Evolutionary conservation across 1,140 invertebrate genomes (phyloP), one percentile per base, ranked within the genome.

Genomic region (Cyclina sinensis): DNA sequence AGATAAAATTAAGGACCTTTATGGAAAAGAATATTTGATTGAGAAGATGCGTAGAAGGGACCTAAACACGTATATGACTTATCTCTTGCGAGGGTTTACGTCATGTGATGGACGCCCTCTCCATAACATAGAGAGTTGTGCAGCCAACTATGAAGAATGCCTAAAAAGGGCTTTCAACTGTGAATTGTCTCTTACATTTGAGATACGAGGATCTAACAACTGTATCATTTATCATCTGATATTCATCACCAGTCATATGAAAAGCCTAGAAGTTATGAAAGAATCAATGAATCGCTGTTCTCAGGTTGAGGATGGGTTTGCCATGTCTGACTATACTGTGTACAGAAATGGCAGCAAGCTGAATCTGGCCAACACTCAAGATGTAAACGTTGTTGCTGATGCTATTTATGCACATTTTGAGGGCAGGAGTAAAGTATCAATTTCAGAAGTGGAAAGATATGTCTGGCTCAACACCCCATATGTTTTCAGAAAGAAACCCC

Each of bases 311-410:
- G 30, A 43, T 32, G 78, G 48, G 35, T 5, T 80, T 0, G n/a
- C 9, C n/a, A 80, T 80, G 78, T 54, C 46, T 30, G 78, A 80
- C 35, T 80, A 80, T 57, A 32, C 14, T 0, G 21, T 80, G 14
- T 37, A 32, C 14, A 35, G 46, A 30, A 57, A 80, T 48, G 78
- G 78, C 18, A 30, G 30, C 1, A 7, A 2, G 11, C 78, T 80
- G 46, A 57, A 80, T 37, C 32, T 80, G 24, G 30, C n/a, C 5
- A 80, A 80, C 32, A 57, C n/a, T 0, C 78, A 80, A 57, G 54
- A 80, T 24, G 78, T 37, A 9, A 35, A 5, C 1, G n/a, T 35
- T 21, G 46, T 80, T 16, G 78, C 78, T 2, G 32, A 80, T 51
- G n/a, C 14, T n/a, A 65, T 18, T 65, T 30, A 65, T 35, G 24